Evolutionary conservation across 1,140 invertebrate genomes (phyloP).

Genomic region (Alviniconcha marisindica): DNA sequence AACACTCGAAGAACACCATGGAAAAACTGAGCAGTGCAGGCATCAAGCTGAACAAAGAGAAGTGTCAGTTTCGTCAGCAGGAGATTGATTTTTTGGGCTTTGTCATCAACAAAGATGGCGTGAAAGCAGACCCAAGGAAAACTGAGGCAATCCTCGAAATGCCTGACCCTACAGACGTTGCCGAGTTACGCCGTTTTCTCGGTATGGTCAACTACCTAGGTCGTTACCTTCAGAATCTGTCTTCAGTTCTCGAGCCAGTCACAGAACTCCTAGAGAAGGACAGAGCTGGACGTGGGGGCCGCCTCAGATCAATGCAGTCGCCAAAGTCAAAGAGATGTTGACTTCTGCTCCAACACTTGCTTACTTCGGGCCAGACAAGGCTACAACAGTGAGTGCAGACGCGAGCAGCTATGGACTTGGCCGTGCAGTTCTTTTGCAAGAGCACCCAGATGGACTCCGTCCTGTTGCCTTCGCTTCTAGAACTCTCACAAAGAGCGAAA

Average conservation of each 20-base stretch:
- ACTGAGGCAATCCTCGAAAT: slow-evolving; percentile 12
- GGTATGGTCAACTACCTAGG: slow-evolving; percentile 40
- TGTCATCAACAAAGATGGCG: slow-evolving; percentile 50
- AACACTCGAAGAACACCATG: no score
- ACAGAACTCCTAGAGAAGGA: slow-evolving; percentile 40
- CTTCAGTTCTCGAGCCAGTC: slow-evolving; percentile 21
- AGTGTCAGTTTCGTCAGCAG: no score
- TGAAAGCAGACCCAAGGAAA: slow-evolving; percentile 48
- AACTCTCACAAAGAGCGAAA: slow-evolving; percentile 73
- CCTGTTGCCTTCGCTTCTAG: slow-evolving; percentile 75
- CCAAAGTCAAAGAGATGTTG: slow-evolving; percentile 41
- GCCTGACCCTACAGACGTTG: background rate
- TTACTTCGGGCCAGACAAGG: background rate
- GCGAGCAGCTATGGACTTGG: slow-evolving; percentile 51
- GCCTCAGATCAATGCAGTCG: slow-evolving; percentile 31
- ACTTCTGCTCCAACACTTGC: slow-evolving; percentile 34
- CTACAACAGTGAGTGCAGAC: slow-evolving; percentile 46
- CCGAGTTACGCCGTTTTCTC: slow-evolving; percentile 21
- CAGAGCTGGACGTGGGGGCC: slow-evolving; percentile 43
- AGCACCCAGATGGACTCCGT: slow-evolving; percentile 29
- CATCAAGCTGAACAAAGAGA: no score
- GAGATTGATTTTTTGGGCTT: slow-evolving; percentile 56
- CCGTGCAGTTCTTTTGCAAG: slow-evolving; percentile 45
- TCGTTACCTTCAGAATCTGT: slow-evolving; percentile 34
- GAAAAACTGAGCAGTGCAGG: no score